Percentiles rank a stretch among this genome's conserved stretches.
Conservation (phyloP, 2,888 invertebrate species). For the Drosophila mulleri region DNA sequence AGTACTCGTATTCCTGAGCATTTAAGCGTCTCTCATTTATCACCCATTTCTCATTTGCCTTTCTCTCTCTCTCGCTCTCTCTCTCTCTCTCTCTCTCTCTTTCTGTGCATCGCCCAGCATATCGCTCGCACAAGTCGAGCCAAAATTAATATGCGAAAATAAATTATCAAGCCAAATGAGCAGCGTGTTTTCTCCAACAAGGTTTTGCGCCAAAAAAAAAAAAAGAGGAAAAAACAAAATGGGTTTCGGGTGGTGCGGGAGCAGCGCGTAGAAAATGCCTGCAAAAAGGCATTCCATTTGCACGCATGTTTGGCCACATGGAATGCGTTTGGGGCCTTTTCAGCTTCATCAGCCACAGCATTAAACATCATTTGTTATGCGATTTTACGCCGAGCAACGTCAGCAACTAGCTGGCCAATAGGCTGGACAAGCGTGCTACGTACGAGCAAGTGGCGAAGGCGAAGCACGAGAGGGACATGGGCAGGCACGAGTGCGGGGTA, state of each 20-base stretch:
- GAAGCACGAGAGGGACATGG: not conserved
- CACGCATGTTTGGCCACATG: slow-evolving; percentile 66
- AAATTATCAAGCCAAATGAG: slow-evolving; percentile 80
- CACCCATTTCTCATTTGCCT: slow-evolving; percentile 75
- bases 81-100: not conserved
- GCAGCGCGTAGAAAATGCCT: not conserved
- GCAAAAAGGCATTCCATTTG: slow-evolving; percentile 51
- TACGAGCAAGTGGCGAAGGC: not conserved
- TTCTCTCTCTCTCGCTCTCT: slow-evolving; percentile 6
- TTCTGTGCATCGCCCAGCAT: not conserved
- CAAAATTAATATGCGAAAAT: slow-evolving; percentile 80
- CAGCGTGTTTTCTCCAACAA: slow-evolving; percentile 59
- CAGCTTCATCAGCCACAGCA: slow-evolving; percentile 76
- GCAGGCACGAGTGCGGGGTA: not conserved
- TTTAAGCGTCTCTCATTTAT: slow-evolving; percentile 76
- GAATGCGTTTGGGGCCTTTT: slow-evolving; percentile 64
- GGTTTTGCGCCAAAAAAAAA: slow-evolving; percentile 39
- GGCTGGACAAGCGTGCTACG: slow-evolving; percentile 1
- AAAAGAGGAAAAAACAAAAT: not conserved
- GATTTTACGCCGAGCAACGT: slow-evolving; percentile 56
- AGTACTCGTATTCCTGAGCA: slow-evolving; percentile 49
- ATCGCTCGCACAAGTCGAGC: slow-evolving; percentile 43
- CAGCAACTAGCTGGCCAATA: slow-evolving; percentile 56
- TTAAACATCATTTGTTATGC: slow-evolving; percentile 70
- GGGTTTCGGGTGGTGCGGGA: slow-evolving; percentile 8